Evolutionary conservation across 2,888 invertebrate species (phyloP).

Genomic region (Eristalis tenax): DNA sequence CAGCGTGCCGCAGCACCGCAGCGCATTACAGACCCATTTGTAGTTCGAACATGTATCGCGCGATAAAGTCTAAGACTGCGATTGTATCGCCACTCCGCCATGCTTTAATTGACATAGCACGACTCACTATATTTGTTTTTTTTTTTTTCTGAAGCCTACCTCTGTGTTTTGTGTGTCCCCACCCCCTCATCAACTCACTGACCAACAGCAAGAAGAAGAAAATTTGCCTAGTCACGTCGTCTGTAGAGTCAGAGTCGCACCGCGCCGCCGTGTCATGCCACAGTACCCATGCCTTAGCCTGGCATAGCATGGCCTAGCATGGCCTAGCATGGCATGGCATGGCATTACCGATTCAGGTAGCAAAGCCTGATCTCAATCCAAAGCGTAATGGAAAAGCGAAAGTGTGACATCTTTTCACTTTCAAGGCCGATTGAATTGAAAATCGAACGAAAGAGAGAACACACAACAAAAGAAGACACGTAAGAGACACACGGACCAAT

Average conservation of each 20-base stretch:
- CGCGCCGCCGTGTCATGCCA: conserved; percentile 5
- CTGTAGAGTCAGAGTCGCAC: conserved; percentile 8
- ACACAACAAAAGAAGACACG: neutral
- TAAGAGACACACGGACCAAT: conserved; percentile 8
- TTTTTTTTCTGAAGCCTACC: conserved; percentile 46
- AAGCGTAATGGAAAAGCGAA: conserved; percentile 71
- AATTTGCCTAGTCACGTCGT: conserved; percentile 54
- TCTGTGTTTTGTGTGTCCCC: neutral
- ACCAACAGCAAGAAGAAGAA: conserved; percentile 22
- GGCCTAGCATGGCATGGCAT: neutral
- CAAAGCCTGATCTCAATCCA: conserved; percentile 69
- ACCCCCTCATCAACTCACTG: neutral
- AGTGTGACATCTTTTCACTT: conserved; percentile 72
- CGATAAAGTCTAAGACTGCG: conserved; percentile 57
- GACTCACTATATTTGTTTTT: conserved; percentile 35
- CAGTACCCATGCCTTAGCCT: conserved; percentile 17
- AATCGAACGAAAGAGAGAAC: neutral
- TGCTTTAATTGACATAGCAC: conserved; percentile 66
- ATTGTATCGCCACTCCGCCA: conserved; percentile 55
- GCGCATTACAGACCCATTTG: conserved; percentile 62
- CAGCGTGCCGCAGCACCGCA: neutral
- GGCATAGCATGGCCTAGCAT: conserved; percentile 46
- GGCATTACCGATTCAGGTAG: conserved; percentile 66
- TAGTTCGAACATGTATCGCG: conserved; percentile 66
- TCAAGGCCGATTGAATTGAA: conserved; percentile 66